Conservation (phyloP, 2,888 invertebrate species). For the Autographa gamma region DNA sequence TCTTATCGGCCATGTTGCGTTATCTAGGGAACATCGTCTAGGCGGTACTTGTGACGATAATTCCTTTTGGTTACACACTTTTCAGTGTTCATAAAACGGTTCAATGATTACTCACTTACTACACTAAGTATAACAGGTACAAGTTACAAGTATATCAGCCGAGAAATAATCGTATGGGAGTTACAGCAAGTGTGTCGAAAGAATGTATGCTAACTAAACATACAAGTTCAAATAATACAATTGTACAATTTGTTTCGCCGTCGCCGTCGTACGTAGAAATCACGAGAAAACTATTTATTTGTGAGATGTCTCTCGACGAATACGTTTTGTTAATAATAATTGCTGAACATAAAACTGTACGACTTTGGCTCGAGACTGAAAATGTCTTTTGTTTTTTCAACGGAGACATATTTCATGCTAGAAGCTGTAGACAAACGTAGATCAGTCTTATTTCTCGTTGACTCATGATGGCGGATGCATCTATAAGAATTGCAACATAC, state of each 20-base stretch:
- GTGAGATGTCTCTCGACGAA: conserved; percentile 28
- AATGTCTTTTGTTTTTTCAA: conserved; percentile 32
- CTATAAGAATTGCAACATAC: background rate
- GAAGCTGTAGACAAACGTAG: background rate
- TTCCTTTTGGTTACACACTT: conserved; percentile 63
- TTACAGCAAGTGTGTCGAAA: conserved; percentile 21
- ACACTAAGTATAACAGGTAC: conserved; percentile 20
- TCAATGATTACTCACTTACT: conserved; percentile 41
- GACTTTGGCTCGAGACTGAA: conserved; percentile 27
- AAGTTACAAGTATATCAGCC: conserved; percentile 36
- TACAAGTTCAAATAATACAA: conserved; percentile 29
- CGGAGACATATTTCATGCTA: background rate
- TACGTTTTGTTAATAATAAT: conserved; percentile 43
- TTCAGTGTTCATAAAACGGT: conserved; percentile 50
- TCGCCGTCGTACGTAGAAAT: conserved; percentile 34
- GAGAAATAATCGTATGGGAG: conserved; percentile 37
- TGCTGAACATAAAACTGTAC: conserved; percentile 32
- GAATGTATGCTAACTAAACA: conserved; percentile 36
- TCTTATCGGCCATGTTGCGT: conserved; percentile 73
- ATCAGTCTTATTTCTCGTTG: background rate
- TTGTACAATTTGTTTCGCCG: conserved; percentile 39
- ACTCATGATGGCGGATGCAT: no score
- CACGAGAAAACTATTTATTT: conserved; percentile 41
- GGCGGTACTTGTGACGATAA: conserved; percentile 70
- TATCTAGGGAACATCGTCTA: conserved; percentile 76